Conservation (phyloP, 2,888 invertebrate species). For the Tipula vernalis region DNA sequence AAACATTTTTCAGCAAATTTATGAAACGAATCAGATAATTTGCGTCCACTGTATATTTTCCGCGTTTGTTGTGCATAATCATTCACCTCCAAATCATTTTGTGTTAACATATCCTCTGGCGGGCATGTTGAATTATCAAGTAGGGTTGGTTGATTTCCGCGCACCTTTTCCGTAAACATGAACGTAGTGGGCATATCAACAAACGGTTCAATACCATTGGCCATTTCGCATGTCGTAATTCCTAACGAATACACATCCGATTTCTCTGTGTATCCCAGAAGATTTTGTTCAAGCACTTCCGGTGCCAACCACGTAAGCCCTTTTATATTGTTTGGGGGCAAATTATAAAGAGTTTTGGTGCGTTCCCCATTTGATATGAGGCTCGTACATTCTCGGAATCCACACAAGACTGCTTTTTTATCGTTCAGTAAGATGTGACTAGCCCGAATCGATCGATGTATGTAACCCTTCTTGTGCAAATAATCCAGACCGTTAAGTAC, state of each 20-base stretch:
- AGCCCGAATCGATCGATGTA: conserved; percentile 75
- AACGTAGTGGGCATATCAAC: conserved; percentile 73
- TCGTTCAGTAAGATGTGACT: conserved; percentile 71
- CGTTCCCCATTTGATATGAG: conserved; percentile 59
- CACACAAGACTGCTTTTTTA: conserved; percentile 56
- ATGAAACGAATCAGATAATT: conserved; percentile 66
- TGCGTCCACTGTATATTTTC: conserved; percentile 43
- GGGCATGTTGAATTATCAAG: conserved; percentile 61
- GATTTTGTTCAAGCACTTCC: conserved; percentile 78
- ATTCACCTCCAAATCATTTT: conserved; percentile 36
- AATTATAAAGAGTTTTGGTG: conserved; percentile 55
- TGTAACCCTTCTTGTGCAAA: conserved; percentile 69
- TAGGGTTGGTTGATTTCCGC: conserved; percentile 63
- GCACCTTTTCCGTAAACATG: conserved; percentile 77
- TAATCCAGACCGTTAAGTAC: conserved; percentile 69
- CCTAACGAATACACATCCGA: conserved; percentile 89
- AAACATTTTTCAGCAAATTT: conserved; percentile 61
- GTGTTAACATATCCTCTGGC: conserved; percentile 30
- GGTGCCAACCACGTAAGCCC: conserved; percentile 84
- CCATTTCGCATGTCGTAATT: conserved; percentile 74
- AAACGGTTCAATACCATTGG: conserved; percentile 82
- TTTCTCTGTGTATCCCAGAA: conserved; percentile 76
- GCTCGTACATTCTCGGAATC: conserved; percentile 65
- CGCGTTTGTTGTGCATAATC: conserved; percentile 28
- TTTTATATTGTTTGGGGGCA: conserved; percentile 49